A percentile compares a stretch with the other conserved stretches of the same genome.
phyloP scores from a whole-genome alignment of 2,113 vertebrate species.

The Cathartes aura region DNA sequence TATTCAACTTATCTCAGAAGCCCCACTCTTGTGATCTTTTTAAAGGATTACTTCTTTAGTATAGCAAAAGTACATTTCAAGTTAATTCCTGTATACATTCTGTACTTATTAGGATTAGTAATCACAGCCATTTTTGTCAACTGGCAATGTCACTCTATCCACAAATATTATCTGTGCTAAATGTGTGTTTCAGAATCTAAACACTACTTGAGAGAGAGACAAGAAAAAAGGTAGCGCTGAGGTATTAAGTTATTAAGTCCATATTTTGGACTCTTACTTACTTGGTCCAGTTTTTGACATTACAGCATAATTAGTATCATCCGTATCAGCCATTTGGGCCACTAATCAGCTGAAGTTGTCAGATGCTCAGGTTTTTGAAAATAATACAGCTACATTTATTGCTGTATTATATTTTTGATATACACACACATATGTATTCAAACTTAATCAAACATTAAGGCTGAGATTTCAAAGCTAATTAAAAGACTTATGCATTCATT shows the following conservation, averaged over 20 bases:
- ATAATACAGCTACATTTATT: not conserved
- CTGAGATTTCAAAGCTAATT: slow-evolving; percentile 25
- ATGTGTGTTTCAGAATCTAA: not conserved
- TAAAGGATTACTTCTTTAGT: not conserved
- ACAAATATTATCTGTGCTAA: not conserved
- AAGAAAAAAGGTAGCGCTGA: not conserved
- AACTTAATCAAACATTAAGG: slow-evolving; percentile 2
- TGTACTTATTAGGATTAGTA: not conserved
- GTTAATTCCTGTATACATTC: not conserved
- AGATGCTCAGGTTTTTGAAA: not conserved
- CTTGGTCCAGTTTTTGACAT: not conserved
- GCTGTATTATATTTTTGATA: not conserved
- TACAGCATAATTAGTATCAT: not conserved
- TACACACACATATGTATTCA: not conserved
- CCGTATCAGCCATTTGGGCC: not conserved
- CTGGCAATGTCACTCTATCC: not conserved
- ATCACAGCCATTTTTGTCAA: not conserved
- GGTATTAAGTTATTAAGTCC: not conserved
- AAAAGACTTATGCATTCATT: not conserved
- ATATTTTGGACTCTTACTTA: not conserved
- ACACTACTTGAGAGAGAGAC: not conserved
- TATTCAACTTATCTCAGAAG: not conserved
- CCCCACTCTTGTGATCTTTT: not conserved
- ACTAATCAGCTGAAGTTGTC: not conserved
- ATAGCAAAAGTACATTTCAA: not conserved